Evolutionary conservation across 2,888 invertebrate species (phyloP), one percentile per base, ranked within the genome.

Genomic region (Nomada ruficornis): DNA sequence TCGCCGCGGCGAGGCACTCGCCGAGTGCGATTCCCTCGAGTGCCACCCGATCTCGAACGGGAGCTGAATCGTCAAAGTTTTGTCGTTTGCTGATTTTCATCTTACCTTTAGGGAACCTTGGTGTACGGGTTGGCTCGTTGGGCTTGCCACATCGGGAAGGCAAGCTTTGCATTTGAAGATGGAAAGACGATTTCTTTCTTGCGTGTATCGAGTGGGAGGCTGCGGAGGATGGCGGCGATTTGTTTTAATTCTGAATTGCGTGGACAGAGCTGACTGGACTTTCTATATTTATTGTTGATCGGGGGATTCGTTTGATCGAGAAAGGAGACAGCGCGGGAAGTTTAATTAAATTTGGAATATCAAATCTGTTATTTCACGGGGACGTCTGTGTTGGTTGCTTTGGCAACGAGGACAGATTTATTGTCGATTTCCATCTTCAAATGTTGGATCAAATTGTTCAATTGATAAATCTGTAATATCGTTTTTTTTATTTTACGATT

Each of bases 21-120:
- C 95, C 59, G 95, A 95, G 84, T 95, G 95, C 90, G 95, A 95
- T 90, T 95, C 95, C 1, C 92, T 95, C 74, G 95, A 95, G 86
- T 93, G 93, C 84, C 94, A 94, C 81, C 91, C 91, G 9, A 90
- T 93, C 65, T 92, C 91, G 20, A 93, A 91, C 85, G 92, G 92
- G 47, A 88, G 86, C 70, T 91, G 84, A 86, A 83, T 44, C 63
- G 29, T 23, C 26, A n/a, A 62, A 29, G 13, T 36, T 36, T n/a
- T 50, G 57, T 59, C 20, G 42, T 23, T 52, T 23, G 11, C n/a
- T 50, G 13, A 20, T 42, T 18, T 50, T 23, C 13, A 60, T 23
- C 23, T 23, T 50, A 18, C 20, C 18, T 4, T 62, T 52, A 54
- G 18, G 23, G 80, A 68, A 77, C 68, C 62, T 77, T 68, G 68